Evolutionary conservation across 2,797 vertebrate species (phyloP).

Genomic region (Meda fulgida): DNA sequence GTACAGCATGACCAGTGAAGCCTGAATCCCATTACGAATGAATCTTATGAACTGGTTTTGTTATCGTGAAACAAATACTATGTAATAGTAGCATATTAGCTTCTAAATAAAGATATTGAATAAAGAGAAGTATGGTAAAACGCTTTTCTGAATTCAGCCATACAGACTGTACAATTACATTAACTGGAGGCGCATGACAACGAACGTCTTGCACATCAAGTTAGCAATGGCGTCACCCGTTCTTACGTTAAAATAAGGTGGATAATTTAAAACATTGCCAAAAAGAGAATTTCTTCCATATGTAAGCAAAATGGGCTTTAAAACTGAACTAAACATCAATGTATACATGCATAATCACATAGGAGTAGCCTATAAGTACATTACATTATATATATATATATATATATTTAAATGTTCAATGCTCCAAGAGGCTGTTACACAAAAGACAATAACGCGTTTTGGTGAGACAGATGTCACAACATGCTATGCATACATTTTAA

Average conservation of each 20-base stretch:
- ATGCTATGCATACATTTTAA: constrained; percentile 7
- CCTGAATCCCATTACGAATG: background rate
- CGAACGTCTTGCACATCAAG: background rate
- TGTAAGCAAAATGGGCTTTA: background rate
- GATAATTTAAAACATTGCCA: background rate
- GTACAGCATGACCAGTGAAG: background rate
- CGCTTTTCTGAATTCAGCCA: background rate
- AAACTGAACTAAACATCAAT: background rate
- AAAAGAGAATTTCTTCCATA: background rate
- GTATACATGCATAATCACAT: background rate
- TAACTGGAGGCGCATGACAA: too few species aligned
- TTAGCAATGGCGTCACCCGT: background rate
- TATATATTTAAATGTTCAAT: background rate
- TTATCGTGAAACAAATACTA: background rate
- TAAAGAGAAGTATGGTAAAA: background rate
- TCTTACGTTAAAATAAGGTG: background rate
- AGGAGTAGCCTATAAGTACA: background rate
- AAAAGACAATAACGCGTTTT: constrained; percentile 18
- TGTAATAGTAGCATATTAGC: background rate
- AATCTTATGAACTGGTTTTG: background rate
- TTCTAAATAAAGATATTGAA: background rate
- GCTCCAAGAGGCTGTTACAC: background rate
- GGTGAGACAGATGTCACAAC: background rate
- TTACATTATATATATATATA: background rate
- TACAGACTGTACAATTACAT: background rate